Base-by-base conservation (phyloP, 2,797 vertebrate genomes). In the Micromesistius poutassou region DNA sequence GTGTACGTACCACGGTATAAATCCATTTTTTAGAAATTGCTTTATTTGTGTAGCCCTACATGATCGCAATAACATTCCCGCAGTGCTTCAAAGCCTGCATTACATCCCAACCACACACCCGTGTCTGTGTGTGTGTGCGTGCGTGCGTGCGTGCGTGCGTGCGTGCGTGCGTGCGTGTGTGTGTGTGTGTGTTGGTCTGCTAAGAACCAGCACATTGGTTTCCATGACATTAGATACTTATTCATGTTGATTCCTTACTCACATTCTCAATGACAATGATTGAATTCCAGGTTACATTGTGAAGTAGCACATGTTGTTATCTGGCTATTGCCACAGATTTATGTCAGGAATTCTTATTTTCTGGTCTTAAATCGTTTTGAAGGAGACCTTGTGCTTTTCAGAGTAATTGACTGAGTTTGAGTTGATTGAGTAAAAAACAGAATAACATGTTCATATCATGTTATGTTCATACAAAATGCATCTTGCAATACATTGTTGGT, bases 361-460 rank as follows among this genome's bases (percentile, higher is more conserved):
- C 85, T 83, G 82, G 79, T 46, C 75, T 80, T 90, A 89, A 91
- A 88, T 91, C 86, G 80, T 10, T 88, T 84, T 77, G 71, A 79
- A 78, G 73, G 82, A 83, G 84, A 87, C 81, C 84, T 79, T 76
- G 78, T 77, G 74, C 83, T 87, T 81, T 79, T 82, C 80, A 88
- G 66, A 88, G 66, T 66, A 81, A 91, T n/a, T n/a, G n/a, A n/a
- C n/a, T n/a, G n/a, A n/a, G n/a, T n/a, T n/a, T n/a, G n/a, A n/a
- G n/a, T n/a, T n/a, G n/a, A n/a, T n/a, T n/a, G n/a, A n/a, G n/a
- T n/a, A n/a, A n/a, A n/a, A n/a, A n/a, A n/a, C 22, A 8, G 55
- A 8, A 62, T 8, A 62, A n/a, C 5, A 62, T 62, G n/a, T 62
- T 50, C 46, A 62, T 62, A 25, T 62, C 55, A 22, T 50, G 19